These are phyloP conservation scores for Lissonota sp. DNA, from an alignment of 2,888 invertebrate genomes.

Conservation along the genomic window DNA sequence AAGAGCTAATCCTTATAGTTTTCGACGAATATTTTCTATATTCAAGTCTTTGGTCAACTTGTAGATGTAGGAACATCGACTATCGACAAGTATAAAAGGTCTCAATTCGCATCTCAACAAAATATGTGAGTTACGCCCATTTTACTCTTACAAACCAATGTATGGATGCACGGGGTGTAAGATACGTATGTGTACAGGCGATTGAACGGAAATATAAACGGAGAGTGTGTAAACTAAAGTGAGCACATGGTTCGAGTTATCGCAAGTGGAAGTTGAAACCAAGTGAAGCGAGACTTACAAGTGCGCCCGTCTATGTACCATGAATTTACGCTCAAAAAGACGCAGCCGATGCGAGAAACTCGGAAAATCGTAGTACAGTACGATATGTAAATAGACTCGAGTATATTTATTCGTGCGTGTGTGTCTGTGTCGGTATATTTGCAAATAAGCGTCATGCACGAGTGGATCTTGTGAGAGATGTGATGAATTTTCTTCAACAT, in stretches of 20 bases:
- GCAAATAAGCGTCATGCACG: too few relatives aligned
- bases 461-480: too few relatives aligned
- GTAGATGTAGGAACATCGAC: not conserved
- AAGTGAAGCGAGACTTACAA: constrained; percentile 2
- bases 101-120: not conserved
- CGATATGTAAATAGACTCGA: not conserved
- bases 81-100: not conserved
- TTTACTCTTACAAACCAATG: not conserved
- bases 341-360: not conserved
- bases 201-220: constrained; percentile 2
- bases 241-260: not conserved
- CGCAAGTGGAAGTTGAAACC: constrained; percentile 19
- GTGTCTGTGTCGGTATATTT: too few relatives aligned
- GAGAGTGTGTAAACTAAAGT: constrained; percentile 5
- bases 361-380: not conserved
- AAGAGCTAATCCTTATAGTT: too few relatives aligned
- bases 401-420: too few relatives aligned
- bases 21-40: too few relatives aligned
- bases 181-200: not conserved
- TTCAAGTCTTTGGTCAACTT: too few relatives aligned
- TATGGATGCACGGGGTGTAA: not conserved
- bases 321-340: not conserved
- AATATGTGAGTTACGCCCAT: not conserved
- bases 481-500: too few relatives aligned
- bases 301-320: not conserved